A percentile compares a stretch with the other conserved stretches of the same genome.
Evolutionary conservation across 2,797 vertebrate species (phyloP).

Genomic region (Crenuchus spilurus): DNA sequence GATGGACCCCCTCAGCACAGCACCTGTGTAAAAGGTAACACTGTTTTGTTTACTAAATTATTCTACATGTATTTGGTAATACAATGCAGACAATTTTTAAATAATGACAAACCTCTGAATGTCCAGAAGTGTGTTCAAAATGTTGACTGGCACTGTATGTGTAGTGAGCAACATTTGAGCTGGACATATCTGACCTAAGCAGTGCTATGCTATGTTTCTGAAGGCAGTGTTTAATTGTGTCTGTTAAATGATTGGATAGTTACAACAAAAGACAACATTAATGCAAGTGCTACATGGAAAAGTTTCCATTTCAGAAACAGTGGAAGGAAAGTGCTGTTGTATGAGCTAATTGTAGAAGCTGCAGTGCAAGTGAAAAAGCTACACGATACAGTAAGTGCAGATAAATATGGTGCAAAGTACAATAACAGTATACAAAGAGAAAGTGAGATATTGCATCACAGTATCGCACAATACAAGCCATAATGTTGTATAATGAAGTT

Average conservation of each 20-base stretch:
- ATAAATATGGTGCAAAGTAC: neutral
- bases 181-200: no score
- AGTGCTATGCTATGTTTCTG: no score
- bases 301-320: neutral
- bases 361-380: neutral
- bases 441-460: neutral
- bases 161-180: neutral
- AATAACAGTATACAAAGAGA: neutral
- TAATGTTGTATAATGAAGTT: neutral
- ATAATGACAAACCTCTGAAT: no score
- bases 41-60: no score
- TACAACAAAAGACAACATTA: neutral
- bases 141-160: no score
- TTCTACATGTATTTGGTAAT: no score
- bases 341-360: neutral
- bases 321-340: neutral
- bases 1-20: no score
- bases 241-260: no score
- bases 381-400: neutral
- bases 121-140: no score
- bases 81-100: no score
- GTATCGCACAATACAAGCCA: neutral
- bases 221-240: no score
- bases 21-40: no score
- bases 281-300: neutral